phyloP scores from a whole-genome alignment of 2,888 invertebrate genomes.

The Corythucha ciliata region DNA sequence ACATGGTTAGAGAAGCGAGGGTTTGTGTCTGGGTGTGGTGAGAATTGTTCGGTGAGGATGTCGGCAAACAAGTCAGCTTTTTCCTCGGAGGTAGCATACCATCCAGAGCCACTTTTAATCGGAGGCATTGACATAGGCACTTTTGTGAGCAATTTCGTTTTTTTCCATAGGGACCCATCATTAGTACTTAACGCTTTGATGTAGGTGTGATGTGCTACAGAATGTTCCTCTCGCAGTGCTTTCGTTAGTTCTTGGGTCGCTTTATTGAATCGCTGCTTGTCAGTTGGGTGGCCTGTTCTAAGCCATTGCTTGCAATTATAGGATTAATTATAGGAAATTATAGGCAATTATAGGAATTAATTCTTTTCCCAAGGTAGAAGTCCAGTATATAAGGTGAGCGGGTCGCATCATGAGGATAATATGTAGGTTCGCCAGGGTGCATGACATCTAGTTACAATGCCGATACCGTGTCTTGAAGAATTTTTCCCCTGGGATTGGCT shows the following conservation, averaged over 20 bases:
- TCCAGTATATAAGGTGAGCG: neutral
- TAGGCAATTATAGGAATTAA: neutral
- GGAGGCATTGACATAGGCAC: neutral
- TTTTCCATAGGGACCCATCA: neutral
- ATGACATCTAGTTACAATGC: neutral
- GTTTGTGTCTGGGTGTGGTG: neutral
- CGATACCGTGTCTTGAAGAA: neutral
- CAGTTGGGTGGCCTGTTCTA: neutral
- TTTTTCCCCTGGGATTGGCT: neutral
- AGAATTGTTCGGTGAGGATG: neutral
- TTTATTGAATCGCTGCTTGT: conserved; percentile 1
- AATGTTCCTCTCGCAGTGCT: neutral
- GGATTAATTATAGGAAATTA: neutral
- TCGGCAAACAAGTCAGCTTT: neutral
- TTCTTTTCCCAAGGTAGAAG: neutral
- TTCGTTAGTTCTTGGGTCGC: neutral
- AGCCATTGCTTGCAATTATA: neutral
- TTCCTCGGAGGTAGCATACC: conserved; percentile 1
- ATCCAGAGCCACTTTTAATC: neutral
- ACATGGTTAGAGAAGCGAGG: neutral
- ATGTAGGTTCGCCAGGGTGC: neutral
- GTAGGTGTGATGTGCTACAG: neutral
- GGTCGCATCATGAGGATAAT: neutral
- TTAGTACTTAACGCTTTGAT: neutral
- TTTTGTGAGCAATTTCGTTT: neutral